Conservation (phyloP, 35 echinoderm and acorn worm species). For the Ophiothrix spiculata region DNA sequence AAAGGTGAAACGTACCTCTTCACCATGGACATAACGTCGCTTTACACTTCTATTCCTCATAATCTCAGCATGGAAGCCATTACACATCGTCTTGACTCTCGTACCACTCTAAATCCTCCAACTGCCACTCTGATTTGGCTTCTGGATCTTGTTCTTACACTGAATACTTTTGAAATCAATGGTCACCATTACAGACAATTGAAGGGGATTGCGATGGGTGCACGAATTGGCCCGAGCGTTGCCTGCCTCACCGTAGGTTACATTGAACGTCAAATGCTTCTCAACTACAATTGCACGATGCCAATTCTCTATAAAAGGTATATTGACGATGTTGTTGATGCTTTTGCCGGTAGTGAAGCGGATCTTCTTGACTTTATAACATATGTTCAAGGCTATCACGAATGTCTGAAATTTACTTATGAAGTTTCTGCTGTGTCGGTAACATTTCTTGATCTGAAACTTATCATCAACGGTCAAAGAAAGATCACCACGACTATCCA, state of each 20-base stretch:
- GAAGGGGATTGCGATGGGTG: neutral
- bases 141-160: neutral
- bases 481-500: neutral
- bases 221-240: neutral
- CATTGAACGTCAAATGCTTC: neutral
- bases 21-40: conserved; percentile 33
- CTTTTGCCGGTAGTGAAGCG: neutral
- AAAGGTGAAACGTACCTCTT: neutral
- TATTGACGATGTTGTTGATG: neutral
- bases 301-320: neutral
- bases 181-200: neutral
- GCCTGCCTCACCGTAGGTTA: neutral
- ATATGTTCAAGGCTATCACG: neutral
- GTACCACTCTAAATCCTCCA: neutral
- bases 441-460: neutral
- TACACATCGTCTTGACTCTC: neutral
- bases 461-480: too few relatives aligned
- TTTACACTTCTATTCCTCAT: conserved; percentile 45
- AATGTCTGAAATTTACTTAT: neutral
- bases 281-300: neutral
- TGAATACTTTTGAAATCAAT: neutral
- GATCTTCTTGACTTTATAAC: neutral
- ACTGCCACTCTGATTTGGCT: neutral
- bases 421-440: neutral
- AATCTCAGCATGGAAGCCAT: conserved; percentile 5